Evolutionary conservation across 1,140 invertebrate genomes (phyloP), one percentile per base, ranked within the genome.

Genomic region (Drosophila chauvacae): DNA sequence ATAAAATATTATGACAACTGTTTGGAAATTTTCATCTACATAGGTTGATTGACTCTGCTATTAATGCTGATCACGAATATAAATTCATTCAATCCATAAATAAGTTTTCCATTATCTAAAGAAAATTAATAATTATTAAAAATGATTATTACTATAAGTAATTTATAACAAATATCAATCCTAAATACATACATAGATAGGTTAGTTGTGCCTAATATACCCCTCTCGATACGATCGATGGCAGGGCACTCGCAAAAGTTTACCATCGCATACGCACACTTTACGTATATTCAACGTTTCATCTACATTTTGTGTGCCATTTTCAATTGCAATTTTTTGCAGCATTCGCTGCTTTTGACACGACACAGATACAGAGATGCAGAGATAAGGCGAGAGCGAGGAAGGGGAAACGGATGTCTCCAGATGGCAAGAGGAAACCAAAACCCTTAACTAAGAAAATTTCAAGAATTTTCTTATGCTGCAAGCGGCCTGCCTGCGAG

Each of bases 321-420:
- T 77, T 77, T 72, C 70, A 72, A 79, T 75, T 77, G 58, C 70
- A 86, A 62, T 84, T 69, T 86, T 83, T 83, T 88, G 84, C 76
- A 53, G 76, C 72, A 80, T 88, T 80, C 80, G 76, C 80, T 87
- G 84, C 83, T 72, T 86, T 87, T 87, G 82, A 87, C 83, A 86
- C 70, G 82, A 42, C 74, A 60, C 73, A 42, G 41, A 47, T 75
- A 74, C 45, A 56, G 30, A 39, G 48, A 63, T 48, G 16, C 48
- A 26, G 26, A 20, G 45, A 30, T 51, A 51, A 1, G 50, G 28
- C 5, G 10, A n/a, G 16, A 2, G 48, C 20, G 44, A 28, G 37
- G n/a, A 50, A 37, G 30, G 47, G 47, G 37, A 65, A 69, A 45
- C 51, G 66, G 66, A 70, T 68, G 63, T 56, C 66, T 70, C 7